Conservation (phyloP, 2,113 vertebrate genomes). For the Hucho hucho region DNA sequence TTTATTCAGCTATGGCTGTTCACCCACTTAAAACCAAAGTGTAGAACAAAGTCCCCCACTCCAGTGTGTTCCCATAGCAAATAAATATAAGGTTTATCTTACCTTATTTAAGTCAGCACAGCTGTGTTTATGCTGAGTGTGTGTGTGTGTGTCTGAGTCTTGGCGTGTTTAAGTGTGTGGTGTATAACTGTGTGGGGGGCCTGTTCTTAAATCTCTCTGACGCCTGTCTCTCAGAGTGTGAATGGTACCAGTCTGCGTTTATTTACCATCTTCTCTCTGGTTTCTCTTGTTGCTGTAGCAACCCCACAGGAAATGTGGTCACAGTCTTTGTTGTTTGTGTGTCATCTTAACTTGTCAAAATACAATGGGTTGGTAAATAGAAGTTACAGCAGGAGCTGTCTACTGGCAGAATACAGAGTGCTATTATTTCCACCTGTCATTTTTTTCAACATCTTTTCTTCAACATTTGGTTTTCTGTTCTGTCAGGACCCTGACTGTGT, state of each 20-base stretch:
- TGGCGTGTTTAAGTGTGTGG: neutral
- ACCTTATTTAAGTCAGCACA: neutral
- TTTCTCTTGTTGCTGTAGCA: slow-evolving; percentile 2
- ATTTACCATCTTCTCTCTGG: neutral
- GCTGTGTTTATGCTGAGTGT: neutral
- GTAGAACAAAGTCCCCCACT: neutral
- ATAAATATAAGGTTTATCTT: neutral
- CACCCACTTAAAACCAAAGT: neutral
- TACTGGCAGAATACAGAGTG: neutral
- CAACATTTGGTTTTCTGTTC: neutral
- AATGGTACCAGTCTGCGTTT: too few species aligned
- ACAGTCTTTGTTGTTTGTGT: neutral
- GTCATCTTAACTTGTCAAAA: neutral
- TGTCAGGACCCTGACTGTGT: neutral
- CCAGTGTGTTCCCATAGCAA: neutral
- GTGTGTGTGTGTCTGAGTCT: neutral
- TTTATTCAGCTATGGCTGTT: neutral
- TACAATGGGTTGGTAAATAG: neutral
- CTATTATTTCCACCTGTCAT: neutral
- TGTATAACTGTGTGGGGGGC: neutral
- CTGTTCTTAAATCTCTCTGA: neutral
- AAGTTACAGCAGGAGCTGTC: neutral
- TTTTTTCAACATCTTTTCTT: neutral
- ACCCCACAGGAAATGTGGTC: neutral
- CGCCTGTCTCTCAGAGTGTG: neutral